phyloP scores from a whole-genome alignment of 1,140 invertebrate genomes.

The Caerostris extrusa region DNA sequence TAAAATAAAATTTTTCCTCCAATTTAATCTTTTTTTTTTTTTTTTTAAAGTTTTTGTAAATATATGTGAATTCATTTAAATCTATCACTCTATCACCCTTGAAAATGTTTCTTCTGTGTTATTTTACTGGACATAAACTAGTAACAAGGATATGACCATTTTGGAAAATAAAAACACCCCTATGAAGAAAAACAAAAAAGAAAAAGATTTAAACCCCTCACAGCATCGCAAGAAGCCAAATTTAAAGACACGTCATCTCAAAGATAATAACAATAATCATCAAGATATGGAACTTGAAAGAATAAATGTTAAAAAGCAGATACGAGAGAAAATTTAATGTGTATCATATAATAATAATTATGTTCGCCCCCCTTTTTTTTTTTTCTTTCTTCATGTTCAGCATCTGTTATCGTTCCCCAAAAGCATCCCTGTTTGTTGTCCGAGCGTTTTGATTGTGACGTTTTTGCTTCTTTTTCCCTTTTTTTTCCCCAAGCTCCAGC shows the following conservation, averaged over 20 bases:
- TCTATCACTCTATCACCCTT: too few relatives aligned
- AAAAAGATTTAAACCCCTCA: not conserved
- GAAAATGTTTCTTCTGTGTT: too few relatives aligned
- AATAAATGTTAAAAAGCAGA: constrained; percentile 8
- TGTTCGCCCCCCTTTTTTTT: not conserved
- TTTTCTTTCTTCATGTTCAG: not conserved
- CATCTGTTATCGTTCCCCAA: not conserved
- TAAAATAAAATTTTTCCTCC: too few relatives aligned
- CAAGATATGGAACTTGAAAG: constrained; percentile 29
- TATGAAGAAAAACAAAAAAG: not conserved
- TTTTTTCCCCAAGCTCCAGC: not conserved
- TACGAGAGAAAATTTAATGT: not conserved
- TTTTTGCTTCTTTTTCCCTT: not conserved
- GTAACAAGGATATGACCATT: too few relatives aligned
- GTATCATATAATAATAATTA: not conserved
- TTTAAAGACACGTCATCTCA: not conserved
- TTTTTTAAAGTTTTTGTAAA: too few relatives aligned
- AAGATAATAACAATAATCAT: constrained; percentile 63
- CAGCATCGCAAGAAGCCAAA: not conserved
- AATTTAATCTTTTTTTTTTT: too few relatives aligned
- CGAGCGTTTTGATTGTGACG: constrained; percentile 30
- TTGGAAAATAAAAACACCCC: too few relatives aligned
- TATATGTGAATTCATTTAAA: too few relatives aligned
- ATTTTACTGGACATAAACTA: too few relatives aligned
- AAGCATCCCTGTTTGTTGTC: not conserved